Evolutionary conservation across 2,888 invertebrate species (phyloP).

Genomic region (Drosophila multiciliata): DNA sequence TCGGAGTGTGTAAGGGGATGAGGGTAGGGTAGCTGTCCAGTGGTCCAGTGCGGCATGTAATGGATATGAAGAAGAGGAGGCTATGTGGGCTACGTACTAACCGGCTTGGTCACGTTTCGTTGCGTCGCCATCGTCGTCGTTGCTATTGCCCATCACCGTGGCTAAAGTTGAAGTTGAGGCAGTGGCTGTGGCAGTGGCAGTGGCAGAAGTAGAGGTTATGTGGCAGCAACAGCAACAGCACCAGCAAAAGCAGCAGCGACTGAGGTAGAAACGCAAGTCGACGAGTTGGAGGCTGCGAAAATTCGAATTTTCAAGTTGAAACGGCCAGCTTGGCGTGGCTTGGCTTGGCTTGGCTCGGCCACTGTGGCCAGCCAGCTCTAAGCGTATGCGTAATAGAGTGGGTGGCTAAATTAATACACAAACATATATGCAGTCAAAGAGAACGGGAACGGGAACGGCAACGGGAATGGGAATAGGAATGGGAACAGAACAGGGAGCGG

Average conservation of each 20-base stretch:
- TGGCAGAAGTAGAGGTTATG: constrained; percentile 11
- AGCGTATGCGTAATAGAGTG: constrained; percentile 56
- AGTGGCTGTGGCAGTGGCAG: constrained; percentile 15
- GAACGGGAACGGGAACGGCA: constrained; percentile 3
- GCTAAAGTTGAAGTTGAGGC: constrained; percentile 53
- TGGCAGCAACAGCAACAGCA: constrained; percentile 21
- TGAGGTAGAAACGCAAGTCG: constrained; percentile 67
- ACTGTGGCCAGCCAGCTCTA: constrained; percentile 35
- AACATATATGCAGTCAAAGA: constrained; percentile 60
- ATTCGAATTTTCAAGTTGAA: constrained; percentile 77
- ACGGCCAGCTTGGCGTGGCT: constrained; percentile 52
- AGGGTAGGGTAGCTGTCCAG: constrained; percentile 35
- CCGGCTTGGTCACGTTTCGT: constrained; percentile 77
- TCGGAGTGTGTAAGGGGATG: not conserved
- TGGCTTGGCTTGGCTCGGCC: constrained; percentile 25
- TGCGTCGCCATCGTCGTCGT: constrained; percentile 65
- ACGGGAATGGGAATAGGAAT: not conserved
- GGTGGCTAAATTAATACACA: constrained; percentile 76
- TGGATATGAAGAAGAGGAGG: constrained; percentile 69
- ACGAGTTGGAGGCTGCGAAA: constrained; percentile 71
- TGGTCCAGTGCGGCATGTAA: constrained; percentile 67
- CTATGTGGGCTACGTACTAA: constrained; percentile 74
- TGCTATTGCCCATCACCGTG: constrained; percentile 40
- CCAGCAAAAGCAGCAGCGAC: constrained; percentile 29
- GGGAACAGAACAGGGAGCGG: not conserved